A percentile compares a stretch with the other conserved stretches of the same genome.
Evolutionary conservation across 2,113 vertebrate genomes (phyloP).

Genomic region (Chaetodon trifascialis): DNA sequence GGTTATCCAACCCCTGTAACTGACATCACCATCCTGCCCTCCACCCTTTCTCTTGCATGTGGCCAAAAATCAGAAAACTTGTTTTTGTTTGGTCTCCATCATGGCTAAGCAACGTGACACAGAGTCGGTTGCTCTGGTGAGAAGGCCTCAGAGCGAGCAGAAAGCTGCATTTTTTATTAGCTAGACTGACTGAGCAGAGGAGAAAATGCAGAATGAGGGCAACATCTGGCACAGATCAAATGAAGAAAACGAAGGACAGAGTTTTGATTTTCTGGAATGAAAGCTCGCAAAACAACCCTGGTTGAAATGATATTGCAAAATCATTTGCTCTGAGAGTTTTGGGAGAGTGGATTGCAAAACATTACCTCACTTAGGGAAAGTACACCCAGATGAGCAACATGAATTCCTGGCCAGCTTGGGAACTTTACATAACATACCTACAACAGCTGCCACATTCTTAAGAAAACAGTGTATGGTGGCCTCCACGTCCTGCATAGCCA

Average conservation of each 20-base stretch:
- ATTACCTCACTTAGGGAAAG: conserved; percentile 57
- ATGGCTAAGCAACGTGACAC: conserved; percentile 26
- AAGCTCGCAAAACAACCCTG: conserved; percentile 32
- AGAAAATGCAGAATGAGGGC: conserved; percentile 15
- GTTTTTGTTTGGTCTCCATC: conserved; percentile 39
- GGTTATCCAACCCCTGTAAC: not conserved
- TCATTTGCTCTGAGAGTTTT: conserved; percentile 32
- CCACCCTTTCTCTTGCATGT: conserved; percentile 26
- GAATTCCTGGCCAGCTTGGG: conserved; percentile 30
- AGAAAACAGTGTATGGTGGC: not conserved
- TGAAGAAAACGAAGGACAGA: conserved; percentile 23
- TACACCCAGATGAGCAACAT: conserved; percentile 57
- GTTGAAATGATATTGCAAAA: conserved; percentile 60
- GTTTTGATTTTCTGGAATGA: conserved; percentile 32
- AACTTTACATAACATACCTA: conserved; percentile 37
- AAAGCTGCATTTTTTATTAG: conserved; percentile 7
- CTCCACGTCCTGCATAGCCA: conserved; percentile 4
- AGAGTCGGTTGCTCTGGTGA: conserved; percentile 15
- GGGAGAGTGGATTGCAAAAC: conserved; percentile 35
- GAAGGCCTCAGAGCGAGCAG: not conserved
- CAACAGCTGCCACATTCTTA: conserved; percentile 30
- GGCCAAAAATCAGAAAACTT: conserved; percentile 3
- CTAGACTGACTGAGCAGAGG: conserved; percentile 1
- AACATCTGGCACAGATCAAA: conserved; percentile 58
- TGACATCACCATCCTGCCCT: conserved; percentile 29